Base-by-base conservation (phyloP, 2,797 vertebrate species). In the Falco berigora region DNA sequence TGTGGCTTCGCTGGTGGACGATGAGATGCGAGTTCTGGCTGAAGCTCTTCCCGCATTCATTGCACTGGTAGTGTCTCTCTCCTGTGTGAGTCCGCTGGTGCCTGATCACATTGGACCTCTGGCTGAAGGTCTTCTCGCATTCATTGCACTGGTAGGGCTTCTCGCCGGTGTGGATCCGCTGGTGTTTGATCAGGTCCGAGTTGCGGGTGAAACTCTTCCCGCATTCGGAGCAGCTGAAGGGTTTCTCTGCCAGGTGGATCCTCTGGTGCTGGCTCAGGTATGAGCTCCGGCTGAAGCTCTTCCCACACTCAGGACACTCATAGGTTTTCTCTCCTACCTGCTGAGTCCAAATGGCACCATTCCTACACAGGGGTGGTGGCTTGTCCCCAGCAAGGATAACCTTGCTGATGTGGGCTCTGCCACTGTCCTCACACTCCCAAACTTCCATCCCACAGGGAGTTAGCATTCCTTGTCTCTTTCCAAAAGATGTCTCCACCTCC, bases 51-150 rank as follows among this genome's bases (percentile, higher is more conserved):
- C 97, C 97, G 1, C 97, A 97, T 25, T 98, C 92, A 0, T 59
- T 77, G 86, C 97, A 98, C 74, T 96, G 96, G 92, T 97, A 96
- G 38, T 95, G 96, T 61, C 97, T 97, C 82, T 98, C 98, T 55
- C 97, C 97, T 0, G 96, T 97, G 76, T 98, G 97, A 53, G 97
- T 98, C 82, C 96, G 78, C 79, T 98, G 98, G 53, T 98, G 98
- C 84, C 97, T 97, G 74, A 98, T 97, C 58, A 98, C 97, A 0
- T 97, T 97, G 20, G 97, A 98, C 50, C 97, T 96, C 91, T 98
- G 97, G 95, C 97, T 98, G 88, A 98, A 98, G 85, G 95, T 96
- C 91, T 97, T 97, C 16, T 97, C 59, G 0, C 97, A 97, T 74
- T 96, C 23, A 0, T 32, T 74, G 55, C 97, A 97, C 9, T 92